A percentile compares a stretch with the other conserved stretches of the same genome.
phyloP scores from a whole-genome alignment of 2,888 invertebrate genomes.

The Chymomyza caudatula region DNA sequence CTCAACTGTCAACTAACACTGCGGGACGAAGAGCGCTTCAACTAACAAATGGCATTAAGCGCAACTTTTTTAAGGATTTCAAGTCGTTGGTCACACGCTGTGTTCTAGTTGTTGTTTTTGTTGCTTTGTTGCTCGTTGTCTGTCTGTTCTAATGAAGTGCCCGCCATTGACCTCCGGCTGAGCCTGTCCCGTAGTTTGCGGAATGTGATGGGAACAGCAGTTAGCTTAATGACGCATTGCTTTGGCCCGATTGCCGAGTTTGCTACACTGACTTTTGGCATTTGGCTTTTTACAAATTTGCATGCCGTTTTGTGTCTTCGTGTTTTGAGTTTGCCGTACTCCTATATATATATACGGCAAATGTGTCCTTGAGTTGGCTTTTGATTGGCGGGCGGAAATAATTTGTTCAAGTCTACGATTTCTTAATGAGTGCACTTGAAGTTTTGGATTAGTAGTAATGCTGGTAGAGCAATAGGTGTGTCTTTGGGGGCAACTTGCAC shows the following conservation, averaged over 20 bases:
- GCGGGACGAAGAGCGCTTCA: neutral
- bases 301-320: neutral
- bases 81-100: slow-evolving; percentile 2
- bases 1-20: slow-evolving; percentile 6
- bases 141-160: slow-evolving; percentile 1
- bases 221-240: neutral
- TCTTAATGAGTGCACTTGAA: neutral
- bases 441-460: neutral
- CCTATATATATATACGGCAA: too few relatives aligned
- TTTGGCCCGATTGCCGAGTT: neutral
- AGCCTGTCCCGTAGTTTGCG: neutral
- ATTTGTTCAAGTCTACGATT: neutral
- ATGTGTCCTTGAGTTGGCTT: neutral
- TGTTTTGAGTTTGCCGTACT: neutral
- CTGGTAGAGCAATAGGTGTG: neutral
- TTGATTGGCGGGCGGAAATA: neutral
- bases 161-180: neutral
- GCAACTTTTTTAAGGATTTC: slow-evolving; percentile 7
- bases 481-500: too few relatives aligned
- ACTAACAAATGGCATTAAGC: slow-evolving; percentile 17
- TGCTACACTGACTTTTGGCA: neutral
- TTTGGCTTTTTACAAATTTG: neutral
- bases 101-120: neutral
- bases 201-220: neutral
- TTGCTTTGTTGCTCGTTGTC: neutral